Conservation (phyloP, 2,113 vertebrate species). For the Catagonus wagneri region DNA sequence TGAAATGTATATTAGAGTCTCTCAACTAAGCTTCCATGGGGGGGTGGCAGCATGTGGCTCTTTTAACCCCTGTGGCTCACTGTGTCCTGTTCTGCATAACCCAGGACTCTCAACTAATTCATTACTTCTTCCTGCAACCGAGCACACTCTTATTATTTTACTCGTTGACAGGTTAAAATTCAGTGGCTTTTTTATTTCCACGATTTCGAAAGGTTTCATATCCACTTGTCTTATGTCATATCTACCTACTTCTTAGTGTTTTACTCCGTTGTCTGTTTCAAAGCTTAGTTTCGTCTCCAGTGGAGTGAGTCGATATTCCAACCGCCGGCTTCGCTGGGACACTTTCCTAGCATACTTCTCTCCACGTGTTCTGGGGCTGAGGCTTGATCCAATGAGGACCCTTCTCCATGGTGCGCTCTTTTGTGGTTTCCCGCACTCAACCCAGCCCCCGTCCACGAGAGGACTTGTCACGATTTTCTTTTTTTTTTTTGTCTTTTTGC, state of each 20-base stretch:
- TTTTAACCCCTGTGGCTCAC: neutral
- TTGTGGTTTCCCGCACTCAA: neutral
- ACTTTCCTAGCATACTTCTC: neutral
- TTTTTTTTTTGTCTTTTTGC: no score
- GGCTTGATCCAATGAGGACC: neutral
- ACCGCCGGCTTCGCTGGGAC: neutral
- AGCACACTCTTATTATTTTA: neutral
- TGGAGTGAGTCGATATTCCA: neutral
- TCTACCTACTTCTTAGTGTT: neutral
- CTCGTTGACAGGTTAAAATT: neutral
- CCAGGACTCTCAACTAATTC: neutral
- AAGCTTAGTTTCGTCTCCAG: conserved; percentile 4
- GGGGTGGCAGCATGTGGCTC: no score
- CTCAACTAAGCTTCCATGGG: neutral
- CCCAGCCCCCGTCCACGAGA: no score
- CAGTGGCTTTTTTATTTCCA: neutral
- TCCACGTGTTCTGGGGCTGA: neutral
- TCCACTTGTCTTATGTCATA: neutral
- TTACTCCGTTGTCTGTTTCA: neutral
- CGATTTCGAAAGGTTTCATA: neutral
- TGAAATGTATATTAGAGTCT: neutral
- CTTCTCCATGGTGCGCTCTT: neutral
- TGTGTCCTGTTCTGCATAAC: neutral
- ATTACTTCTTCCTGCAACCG: neutral
- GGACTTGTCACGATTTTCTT: neutral